Conservation (phyloP, 1,140 invertebrate genomes). For the Lineus longissimus region DNA sequence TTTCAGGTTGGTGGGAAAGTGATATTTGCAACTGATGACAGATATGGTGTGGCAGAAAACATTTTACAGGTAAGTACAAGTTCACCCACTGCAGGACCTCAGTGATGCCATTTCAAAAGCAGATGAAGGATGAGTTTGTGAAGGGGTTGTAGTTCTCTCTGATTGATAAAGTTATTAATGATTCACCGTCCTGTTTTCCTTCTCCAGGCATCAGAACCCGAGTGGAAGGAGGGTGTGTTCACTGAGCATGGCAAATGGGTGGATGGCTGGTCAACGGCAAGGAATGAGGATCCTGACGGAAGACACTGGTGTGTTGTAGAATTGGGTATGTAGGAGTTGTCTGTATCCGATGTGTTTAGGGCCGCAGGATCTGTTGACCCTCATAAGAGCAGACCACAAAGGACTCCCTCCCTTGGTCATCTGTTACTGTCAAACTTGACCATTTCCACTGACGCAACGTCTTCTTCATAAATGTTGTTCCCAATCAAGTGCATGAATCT, state of each 20-base stretch:
- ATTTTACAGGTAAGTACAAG: slow-evolving; percentile 56
- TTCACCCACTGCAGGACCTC: too few relatives aligned
- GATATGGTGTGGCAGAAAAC: slow-evolving; percentile 66
- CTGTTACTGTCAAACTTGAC: too few relatives aligned
- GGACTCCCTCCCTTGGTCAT: too few relatives aligned
- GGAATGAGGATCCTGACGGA: slow-evolving; percentile 60
- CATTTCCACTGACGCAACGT: too few relatives aligned
- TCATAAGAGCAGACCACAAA: neutral
- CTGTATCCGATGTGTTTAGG: neutral
- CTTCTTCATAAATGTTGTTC: too few relatives aligned
- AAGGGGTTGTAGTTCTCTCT: too few relatives aligned
- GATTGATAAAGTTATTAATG: neutral
- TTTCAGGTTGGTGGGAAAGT: slow-evolving; percentile 58
- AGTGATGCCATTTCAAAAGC: too few relatives aligned
- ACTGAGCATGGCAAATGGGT: slow-evolving; percentile 69
- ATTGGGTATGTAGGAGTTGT: slow-evolving; percentile 55
- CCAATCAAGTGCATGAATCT: too few relatives aligned
- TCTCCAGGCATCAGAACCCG: slow-evolving; percentile 54
- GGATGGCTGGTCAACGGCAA: slow-evolving; percentile 69
- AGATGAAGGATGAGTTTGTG: too few relatives aligned
- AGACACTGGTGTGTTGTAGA: slow-evolving; percentile 67
- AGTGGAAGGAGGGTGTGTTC: slow-evolving; percentile 61
- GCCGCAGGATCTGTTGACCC: neutral
- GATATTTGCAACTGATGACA: slow-evolving; percentile 66
- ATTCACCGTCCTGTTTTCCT: neutral